Evolutionary conservation across 2,888 invertebrate species (phyloP).

Genomic region (Callosobruchus maculatus): DNA sequence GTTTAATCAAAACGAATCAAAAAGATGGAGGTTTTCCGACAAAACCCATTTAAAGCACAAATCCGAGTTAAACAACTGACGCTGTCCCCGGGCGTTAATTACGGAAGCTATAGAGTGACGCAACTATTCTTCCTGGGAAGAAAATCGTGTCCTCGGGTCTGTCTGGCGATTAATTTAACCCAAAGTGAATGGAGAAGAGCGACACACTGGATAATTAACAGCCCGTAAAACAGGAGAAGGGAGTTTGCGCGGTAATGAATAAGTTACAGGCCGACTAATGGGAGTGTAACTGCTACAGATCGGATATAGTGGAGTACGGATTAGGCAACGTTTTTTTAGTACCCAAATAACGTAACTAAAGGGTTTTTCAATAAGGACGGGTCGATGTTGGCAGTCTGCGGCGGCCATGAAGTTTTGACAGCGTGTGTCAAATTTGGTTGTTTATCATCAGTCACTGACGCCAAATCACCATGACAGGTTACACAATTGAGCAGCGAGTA

Average conservation of each 20-base stretch:
- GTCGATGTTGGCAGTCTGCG: too few species aligned
- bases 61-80: background rate
- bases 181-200: background rate
- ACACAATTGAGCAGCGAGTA: too few species aligned
- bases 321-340: too few species aligned
- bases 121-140: background rate
- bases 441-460: too few species aligned
- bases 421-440: too few species aligned
- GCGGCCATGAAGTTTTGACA: too few species aligned
- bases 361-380: too few species aligned
- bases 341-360: too few species aligned
- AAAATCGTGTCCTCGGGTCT: background rate
- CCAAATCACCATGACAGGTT: too few species aligned
- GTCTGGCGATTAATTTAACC: background rate
- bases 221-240: background rate
- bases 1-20: background rate
- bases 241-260: background rate
- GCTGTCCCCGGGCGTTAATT: background rate
- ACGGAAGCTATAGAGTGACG: background rate
- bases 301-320: too few species aligned
- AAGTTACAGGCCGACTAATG: too few species aligned
- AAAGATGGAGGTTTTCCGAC: background rate
- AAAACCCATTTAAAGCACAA: background rate
- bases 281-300: too few species aligned
- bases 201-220: background rate